Conservation (phyloP, 35 echinoderm and acorn worm species). For the Hemicentrotus pulcherrimus region DNA sequence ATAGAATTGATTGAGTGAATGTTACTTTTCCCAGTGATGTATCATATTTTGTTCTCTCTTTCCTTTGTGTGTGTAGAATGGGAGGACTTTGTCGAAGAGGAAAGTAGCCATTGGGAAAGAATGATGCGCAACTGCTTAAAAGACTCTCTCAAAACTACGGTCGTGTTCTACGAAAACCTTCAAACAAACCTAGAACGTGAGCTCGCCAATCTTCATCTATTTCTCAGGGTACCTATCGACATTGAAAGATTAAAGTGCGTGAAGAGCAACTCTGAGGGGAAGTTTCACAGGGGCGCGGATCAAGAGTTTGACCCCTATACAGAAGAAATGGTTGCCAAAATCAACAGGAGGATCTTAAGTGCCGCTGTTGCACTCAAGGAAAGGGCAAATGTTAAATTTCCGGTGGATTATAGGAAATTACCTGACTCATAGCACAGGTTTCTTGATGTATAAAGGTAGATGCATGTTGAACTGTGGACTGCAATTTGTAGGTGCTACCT, state of each 20-base stretch:
- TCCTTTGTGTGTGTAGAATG: constrained; percentile 21
- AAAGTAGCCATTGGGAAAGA: constrained; percentile 42
- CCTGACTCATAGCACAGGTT: constrained; percentile 1
- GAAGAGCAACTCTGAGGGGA: not conserved
- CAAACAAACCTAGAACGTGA: not conserved
- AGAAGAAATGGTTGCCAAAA: not conserved
- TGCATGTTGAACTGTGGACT: too few species aligned
- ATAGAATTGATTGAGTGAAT: not conserved
- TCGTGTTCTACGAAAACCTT: constrained; percentile 43
- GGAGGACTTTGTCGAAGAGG: constrained; percentile 41
- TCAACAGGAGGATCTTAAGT: not conserved
- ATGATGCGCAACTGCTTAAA: constrained; percentile 42
- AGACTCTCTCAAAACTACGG: not conserved
- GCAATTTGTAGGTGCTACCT: too few species aligned
- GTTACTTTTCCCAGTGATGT: not conserved
- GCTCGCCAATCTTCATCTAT: not conserved
- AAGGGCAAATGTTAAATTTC: not conserved
- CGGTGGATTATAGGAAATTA: constrained; percentile 24
- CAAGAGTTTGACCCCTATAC: constrained; percentile 25
- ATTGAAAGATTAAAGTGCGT: constrained; percentile 13
- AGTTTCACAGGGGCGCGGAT: not conserved
- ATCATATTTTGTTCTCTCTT: not conserved
- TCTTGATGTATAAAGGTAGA: not conserved
- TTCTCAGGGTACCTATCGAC: constrained; percentile 5
- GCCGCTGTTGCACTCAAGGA: not conserved